A percentile compares a stretch with the other conserved stretches of the same genome.
Evolutionary conservation across 2,888 invertebrate species (phyloP).

Genomic region (Macrostomum cliftonense): DNA sequence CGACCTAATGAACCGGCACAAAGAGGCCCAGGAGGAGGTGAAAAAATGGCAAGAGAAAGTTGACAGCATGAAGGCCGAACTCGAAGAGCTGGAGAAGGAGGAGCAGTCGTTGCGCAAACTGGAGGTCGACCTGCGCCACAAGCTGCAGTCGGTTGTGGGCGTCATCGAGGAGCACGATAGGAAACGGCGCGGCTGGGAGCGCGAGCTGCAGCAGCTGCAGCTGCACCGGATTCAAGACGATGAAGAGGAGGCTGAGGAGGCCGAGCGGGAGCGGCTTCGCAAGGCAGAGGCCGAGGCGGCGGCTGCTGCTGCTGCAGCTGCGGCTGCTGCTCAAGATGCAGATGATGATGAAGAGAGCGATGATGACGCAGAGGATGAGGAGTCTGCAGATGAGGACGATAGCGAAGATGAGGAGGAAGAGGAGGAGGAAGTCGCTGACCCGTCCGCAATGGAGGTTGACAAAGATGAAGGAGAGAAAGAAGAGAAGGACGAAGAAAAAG

Average conservation of each 20-base stretch:
- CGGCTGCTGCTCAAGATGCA: no score
- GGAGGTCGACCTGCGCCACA: constrained; percentile 45
- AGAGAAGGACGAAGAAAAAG: no score
- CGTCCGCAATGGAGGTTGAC: no score
- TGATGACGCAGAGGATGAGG: no score
- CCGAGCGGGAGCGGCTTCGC: constrained; percentile 31
- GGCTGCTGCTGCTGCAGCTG: no score
- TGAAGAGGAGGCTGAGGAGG: neutral
- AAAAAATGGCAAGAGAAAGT: constrained; percentile 13
- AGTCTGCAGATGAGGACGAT: no score
- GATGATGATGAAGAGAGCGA: no score
- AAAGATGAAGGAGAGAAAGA: no score
- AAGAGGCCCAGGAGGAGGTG: constrained; percentile 17
- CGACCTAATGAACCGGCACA: constrained; percentile 32
- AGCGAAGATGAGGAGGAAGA: no score
- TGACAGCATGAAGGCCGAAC: constrained; percentile 13
- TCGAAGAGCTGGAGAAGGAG: constrained; percentile 41
- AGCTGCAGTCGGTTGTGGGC: constrained; percentile 17
- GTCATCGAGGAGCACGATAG: constrained; percentile 41
- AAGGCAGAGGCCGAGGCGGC: no score
- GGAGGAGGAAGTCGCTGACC: no score
- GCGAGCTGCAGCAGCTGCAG: constrained; percentile 24
- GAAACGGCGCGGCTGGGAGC: constrained; percentile 26
- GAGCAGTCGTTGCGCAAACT: constrained; percentile 45
- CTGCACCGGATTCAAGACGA: constrained; percentile 9